Evolutionary conservation across 2,113 vertebrate species (phyloP).

Genomic region (Lepidothrix coronata): DNA sequence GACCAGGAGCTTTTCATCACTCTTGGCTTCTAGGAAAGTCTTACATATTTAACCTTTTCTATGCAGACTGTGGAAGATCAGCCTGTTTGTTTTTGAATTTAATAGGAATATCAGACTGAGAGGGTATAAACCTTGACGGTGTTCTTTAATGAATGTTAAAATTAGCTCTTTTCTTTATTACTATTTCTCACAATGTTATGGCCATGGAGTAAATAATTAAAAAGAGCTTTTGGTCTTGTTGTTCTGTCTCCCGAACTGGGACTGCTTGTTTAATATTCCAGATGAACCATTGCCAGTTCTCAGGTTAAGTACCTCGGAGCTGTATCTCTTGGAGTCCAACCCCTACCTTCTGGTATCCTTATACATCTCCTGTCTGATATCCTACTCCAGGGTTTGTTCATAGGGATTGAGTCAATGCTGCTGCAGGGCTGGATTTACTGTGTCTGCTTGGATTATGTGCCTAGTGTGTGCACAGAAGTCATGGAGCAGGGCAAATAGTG

Average conservation of each 20-base stretch:
- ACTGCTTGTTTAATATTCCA: background rate
- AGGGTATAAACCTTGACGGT: background rate
- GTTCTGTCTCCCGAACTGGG: background rate
- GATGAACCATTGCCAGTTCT: background rate
- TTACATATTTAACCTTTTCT: slow-evolving; percentile 24
- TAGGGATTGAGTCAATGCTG: background rate
- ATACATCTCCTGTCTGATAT: rapidly evolving
- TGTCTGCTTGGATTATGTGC: background rate
- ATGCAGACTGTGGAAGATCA: slow-evolving; percentile 14
- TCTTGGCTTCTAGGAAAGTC: slow-evolving; percentile 3
- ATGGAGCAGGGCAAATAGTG: background rate
- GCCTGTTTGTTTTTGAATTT: background rate
- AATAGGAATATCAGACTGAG: slow-evolving; percentile 5
- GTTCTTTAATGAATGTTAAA: slow-evolving; percentile 24
- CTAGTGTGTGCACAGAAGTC: background rate
- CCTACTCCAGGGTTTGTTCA: background rate
- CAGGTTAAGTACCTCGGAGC: background rate
- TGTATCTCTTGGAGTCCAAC: background rate
- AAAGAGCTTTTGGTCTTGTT: background rate
- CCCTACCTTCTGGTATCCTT: background rate
- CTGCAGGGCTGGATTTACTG: background rate
- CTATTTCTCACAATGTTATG: background rate
- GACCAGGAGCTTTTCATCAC: slow-evolving; percentile 8
- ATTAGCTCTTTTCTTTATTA: slow-evolving; percentile 45
- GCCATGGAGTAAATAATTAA: slow-evolving; percentile 31